Conservation (phyloP, 1,140 invertebrate genomes). For the Cyclargus thomasi region DNA sequence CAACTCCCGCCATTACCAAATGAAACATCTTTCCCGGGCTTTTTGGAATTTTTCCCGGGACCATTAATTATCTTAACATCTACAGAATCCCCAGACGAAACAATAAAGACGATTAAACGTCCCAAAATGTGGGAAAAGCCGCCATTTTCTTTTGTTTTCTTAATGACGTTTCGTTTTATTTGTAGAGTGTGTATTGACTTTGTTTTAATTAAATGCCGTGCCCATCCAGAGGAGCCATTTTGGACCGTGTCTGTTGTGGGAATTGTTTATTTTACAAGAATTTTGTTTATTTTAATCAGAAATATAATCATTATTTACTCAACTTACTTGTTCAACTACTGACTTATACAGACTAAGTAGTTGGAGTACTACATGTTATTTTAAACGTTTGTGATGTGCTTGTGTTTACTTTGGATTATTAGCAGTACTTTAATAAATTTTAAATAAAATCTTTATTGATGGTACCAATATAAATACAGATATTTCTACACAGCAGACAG, state of each 20-base stretch:
- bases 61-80: not conserved
- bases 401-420: too few relatives aligned
- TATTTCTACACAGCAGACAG: too few relatives aligned
- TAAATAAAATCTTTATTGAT: too few relatives aligned
- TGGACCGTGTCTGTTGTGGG: not conserved
- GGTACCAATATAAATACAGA: too few relatives aligned
- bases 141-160: slow-evolving; percentile 1
- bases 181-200: not conserved
- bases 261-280: too few relatives aligned
- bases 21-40: not conserved
- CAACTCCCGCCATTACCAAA: not conserved
- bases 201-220: not conserved
- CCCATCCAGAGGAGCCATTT: not conserved
- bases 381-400: too few relatives aligned
- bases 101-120: not conserved
- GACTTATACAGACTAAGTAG: too few relatives aligned
- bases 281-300: too few relatives aligned
- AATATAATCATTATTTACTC: too few relatives aligned
- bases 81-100: not conserved
- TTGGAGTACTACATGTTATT: too few relatives aligned
- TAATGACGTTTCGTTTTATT: not conserved
- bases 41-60: not conserved
- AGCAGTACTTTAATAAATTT: too few relatives aligned
- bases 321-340: too few relatives aligned
- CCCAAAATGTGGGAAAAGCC: not conserved